Base-by-base conservation (phyloP, 2,113 vertebrate species). In the Mohoua ochrocephala region DNA sequence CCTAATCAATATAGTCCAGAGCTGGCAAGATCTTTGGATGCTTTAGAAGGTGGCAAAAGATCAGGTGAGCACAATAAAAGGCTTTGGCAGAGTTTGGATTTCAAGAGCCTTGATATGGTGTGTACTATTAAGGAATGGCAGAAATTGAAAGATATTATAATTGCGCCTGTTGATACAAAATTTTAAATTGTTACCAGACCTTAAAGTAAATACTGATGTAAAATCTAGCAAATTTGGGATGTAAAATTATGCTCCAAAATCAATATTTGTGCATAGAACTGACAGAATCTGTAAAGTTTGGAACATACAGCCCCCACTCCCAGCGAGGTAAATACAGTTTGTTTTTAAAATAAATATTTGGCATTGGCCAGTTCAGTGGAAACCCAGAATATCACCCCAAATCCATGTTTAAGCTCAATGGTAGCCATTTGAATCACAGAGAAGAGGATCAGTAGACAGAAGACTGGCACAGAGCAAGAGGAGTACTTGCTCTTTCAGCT, bases 261-360 rank as follows among this genome's bases (percentile, higher is more conserved):
- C 23, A 53, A 20, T 53, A 42, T 85, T 90, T 68, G 6, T 91
- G 23, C 13, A 21, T 22, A 50, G 28, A 80, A 61, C 14, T 41
- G 17, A 9, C 28, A 53, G 20, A 47, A 84, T 23, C 11, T 52
- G 8, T 50, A 28, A 59, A 67, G 42, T 30, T 78, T 39, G 61
- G 42, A 90, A 33, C 2, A 6, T 30, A 41, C 2, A 19, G 30
- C 4, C 5, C 5, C 6, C 11, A 67, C 2, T 2, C 5, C 1
- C 24, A 61, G 15, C 30, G 27, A 65, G 10, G 23, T 41, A 65
- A 65, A 69, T 57, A 60, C 20, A 18, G 30, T 75, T 42, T 59
- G 9, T 1, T 50, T 87, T 77, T 79, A 26, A 68, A 63, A 27
- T 47, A 64, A 70, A 56, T 59, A 64, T 20, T 59, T 33, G n/a